A percentile compares a stretch with the other conserved stretches of the same genome.
These are phyloP conservation scores for Sander lucioperca DNA, from an alignment of 2,113 vertebrate species.

Conservation along the genomic window DNA sequence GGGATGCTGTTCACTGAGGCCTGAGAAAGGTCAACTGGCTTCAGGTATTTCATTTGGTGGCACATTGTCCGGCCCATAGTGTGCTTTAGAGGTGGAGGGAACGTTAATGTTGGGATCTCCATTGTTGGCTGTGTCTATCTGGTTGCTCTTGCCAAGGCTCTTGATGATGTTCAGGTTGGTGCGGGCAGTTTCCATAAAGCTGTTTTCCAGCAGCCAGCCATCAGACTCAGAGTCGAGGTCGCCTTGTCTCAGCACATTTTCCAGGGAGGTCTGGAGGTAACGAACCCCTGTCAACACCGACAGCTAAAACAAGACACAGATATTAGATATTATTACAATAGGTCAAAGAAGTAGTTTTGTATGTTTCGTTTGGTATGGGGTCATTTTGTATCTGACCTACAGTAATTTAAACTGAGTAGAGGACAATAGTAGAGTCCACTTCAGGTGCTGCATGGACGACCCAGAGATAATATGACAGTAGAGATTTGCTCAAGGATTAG, in stretches of 20 bases:
- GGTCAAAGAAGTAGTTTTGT: not conserved
- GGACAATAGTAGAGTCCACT: slow-evolving; percentile 8
- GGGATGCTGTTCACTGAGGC: not conserved
- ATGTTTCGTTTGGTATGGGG: not conserved
- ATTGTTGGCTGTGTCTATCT: slow-evolving; percentile 83
- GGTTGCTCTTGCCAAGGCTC: slow-evolving; percentile 88
- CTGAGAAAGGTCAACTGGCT: slow-evolving; percentile 65
- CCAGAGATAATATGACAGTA: slow-evolving; percentile 21
- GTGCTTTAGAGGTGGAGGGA: slow-evolving; percentile 81
- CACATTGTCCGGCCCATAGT: slow-evolving; percentile 86
- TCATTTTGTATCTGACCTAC: not conserved
- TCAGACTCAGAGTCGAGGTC: slow-evolving; percentile 88
- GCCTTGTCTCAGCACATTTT: slow-evolving; percentile 86
- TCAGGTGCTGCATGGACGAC: slow-evolving; percentile 21
- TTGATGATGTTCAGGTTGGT: slow-evolving; percentile 89
- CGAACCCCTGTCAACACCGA: slow-evolving; percentile 89
- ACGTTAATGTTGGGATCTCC: slow-evolving; percentile 87
- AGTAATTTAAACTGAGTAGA: not conserved
- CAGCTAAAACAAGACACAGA: slow-evolving; percentile 77
- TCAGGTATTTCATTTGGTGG: slow-evolving; percentile 74
- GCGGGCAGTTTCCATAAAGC: slow-evolving; percentile 89
- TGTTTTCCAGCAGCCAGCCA: slow-evolving; percentile 90
- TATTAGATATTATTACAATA: not conserved
- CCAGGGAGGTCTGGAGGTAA: slow-evolving; percentile 91
- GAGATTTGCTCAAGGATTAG: slow-evolving; percentile 51